These are phyloP conservation scores for Drosophila ustulata DNA, from an alignment of 2,888 invertebrate species.

Conservation along the genomic window DNA sequence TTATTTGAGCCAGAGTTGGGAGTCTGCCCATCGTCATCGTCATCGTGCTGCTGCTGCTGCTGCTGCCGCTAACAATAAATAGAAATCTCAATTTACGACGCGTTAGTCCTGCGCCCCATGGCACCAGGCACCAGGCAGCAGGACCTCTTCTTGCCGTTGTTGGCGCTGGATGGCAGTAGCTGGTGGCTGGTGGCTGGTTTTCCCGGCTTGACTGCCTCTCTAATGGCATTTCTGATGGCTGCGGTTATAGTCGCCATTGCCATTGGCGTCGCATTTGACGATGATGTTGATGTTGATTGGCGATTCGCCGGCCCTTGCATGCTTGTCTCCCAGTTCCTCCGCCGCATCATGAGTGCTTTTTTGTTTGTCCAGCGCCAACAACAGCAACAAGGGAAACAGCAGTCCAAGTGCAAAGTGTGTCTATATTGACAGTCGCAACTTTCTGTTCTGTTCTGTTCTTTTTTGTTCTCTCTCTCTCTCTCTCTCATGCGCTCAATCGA, in stretches of 20 bases:
- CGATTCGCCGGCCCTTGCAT: constrained; percentile 70
- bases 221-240: constrained; percentile 79
- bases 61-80: constrained; percentile 70
- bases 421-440: constrained; percentile 61
- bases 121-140: constrained; percentile 17
- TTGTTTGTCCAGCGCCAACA: constrained; percentile 38
- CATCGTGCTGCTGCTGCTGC: constrained; percentile 30
- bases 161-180: constrained; percentile 7
- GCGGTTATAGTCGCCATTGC: constrained; percentile 68
- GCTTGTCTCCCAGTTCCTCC: constrained; percentile 29
- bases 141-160: constrained; percentile 21
- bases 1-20: constrained; percentile 43
- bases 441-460: constrained; percentile 20
- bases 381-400: constrained; percentile 3
- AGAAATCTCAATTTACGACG: constrained; percentile 80
- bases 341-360: constrained; percentile 43
- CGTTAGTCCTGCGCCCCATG: constrained; percentile 60
- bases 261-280: constrained; percentile 62
- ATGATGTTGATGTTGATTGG: constrained; percentile 79
- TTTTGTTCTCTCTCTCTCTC: not conserved
- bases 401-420: constrained; percentile 53
- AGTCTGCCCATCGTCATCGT: constrained; percentile 11
- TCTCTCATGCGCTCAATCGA: constrained; percentile 24
- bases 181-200: constrained; percentile 21
- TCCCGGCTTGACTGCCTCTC: constrained; percentile 53